These are phyloP conservation scores for Callyntrura guangdongensis DNA, from an alignment of 2,888 invertebrate species.

Conservation along the genomic window DNA sequence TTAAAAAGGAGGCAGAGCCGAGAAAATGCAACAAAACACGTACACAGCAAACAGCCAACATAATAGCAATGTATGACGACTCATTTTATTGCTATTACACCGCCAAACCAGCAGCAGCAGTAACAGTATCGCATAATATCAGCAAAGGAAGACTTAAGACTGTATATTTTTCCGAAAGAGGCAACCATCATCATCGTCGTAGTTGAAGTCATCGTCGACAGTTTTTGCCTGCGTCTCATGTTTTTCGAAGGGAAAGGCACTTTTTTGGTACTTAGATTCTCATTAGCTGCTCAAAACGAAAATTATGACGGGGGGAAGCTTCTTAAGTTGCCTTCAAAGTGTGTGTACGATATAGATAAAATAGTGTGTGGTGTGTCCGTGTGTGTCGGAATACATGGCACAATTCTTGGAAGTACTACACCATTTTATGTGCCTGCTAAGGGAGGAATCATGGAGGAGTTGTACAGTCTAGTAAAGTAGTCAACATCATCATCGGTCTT, in stretches of 20 bases:
- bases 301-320: constrained; percentile 50
- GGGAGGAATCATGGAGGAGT: constrained; percentile 1
- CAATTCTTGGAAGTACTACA: no score
- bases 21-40: neutral
- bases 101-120: neutral
- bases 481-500: constrained; percentile 42
- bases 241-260: constrained; percentile 51
- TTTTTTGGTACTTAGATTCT: constrained; percentile 75
- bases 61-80: neutral
- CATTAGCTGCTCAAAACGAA: constrained; percentile 69
- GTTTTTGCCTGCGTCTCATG: neutral
- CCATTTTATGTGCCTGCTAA: no score
- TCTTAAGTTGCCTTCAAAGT: constrained; percentile 32
- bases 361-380: neutral
- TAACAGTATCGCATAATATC: neutral
- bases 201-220: no score
- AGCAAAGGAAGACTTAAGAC: neutral
- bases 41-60: neutral
- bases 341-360: neutral
- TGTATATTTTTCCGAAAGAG: neutral
- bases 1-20: neutral
- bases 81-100: constrained; percentile 63
- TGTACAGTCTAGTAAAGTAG: constrained; percentile 17
- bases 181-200: neutral
- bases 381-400: neutral